Conservation (phyloP, 2,113 vertebrate species). For the Ctenomys sociabilis region DNA sequence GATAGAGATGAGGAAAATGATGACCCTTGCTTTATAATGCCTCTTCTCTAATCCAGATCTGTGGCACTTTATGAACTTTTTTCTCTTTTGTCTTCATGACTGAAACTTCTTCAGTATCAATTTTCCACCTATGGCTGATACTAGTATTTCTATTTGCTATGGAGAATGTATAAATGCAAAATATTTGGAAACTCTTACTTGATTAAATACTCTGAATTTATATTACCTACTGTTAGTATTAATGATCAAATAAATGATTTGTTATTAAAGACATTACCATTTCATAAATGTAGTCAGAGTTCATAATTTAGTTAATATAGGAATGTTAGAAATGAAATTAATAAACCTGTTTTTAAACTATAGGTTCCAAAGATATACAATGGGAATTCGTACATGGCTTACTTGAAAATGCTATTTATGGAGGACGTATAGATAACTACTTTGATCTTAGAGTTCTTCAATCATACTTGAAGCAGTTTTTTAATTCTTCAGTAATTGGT, state of each 20-base stretch:
- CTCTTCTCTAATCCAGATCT: neutral
- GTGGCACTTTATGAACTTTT: neutral
- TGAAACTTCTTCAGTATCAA: neutral
- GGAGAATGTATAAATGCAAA: neutral
- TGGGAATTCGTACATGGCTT: slow-evolving; percentile 97
- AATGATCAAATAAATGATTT: neutral
- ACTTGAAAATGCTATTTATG: slow-evolving; percentile 97
- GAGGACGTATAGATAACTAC: slow-evolving; percentile 95
- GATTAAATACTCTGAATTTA: slow-evolving; percentile 30
- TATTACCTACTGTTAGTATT: neutral
- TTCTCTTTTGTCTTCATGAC: neutral
- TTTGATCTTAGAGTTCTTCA: slow-evolving; percentile 95
- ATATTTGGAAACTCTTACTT: slow-evolving; percentile 1
- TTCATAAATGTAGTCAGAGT: neutral
- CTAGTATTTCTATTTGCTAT: neutral
- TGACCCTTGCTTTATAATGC: neutral
- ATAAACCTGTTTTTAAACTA: slow-evolving; percentile 47
- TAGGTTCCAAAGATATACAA: slow-evolving; percentile 91
- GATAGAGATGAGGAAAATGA: neutral
- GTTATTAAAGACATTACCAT: neutral
- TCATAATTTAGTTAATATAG: neutral
- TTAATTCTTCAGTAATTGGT: slow-evolving; percentile 88
- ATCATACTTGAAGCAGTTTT: slow-evolving; percentile 96
- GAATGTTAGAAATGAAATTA: slow-evolving; percentile 44
- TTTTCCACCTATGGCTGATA: neutral